Evolutionary conservation across 2,888 invertebrate species (phyloP).

Genomic region (Brachynemurus nebulosus): DNA sequence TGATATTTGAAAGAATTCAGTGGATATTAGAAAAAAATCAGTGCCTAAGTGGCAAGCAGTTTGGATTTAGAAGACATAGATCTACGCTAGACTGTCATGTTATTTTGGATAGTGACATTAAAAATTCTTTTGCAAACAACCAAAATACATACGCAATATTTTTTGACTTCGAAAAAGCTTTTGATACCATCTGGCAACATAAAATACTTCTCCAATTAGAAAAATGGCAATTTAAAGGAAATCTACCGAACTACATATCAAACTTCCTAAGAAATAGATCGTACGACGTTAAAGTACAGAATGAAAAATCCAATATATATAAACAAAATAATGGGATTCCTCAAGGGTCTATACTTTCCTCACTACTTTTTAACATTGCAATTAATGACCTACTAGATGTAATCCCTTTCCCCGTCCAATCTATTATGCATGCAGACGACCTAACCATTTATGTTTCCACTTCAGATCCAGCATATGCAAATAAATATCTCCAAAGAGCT

Average conservation of each 20-base stretch:
- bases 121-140: background rate
- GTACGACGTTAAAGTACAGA: background rate
- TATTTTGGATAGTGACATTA: background rate
- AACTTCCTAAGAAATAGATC: background rate
- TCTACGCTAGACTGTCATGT: background rate
- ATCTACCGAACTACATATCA: background rate
- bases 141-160: background rate
- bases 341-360: too few relatives aligned
- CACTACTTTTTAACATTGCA: background rate
- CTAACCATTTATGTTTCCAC: background rate
- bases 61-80: background rate
- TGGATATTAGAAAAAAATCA: background rate
- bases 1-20: background rate
- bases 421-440: background rate
- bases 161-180: background rate
- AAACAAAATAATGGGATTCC: background rate
- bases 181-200: background rate
- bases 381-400: background rate
- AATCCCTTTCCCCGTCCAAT: background rate
- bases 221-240: background rate
- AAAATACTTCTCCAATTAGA: background rate
- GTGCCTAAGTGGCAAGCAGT: background rate
- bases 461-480: background rate
- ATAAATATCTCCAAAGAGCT: background rate
- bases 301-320: background rate